Conservation (phyloP, 2,113 vertebrate genomes). For the Neomonachus schauinslandi region DNA sequence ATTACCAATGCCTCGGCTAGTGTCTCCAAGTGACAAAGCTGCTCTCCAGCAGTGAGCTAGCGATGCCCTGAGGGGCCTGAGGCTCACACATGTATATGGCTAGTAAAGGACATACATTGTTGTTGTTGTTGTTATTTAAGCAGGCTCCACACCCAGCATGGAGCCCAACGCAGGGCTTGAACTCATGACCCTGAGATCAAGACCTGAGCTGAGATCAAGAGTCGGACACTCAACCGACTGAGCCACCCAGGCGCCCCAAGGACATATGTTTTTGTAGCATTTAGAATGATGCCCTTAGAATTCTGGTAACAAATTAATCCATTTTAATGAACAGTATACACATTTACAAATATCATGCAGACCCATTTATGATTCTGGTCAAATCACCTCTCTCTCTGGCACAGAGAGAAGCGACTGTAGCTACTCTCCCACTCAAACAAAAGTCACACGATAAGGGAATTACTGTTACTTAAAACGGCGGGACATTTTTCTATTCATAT, state of each 20-base stretch:
- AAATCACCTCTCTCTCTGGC: not conserved
- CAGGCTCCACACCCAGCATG: not conserved
- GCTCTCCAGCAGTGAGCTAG: not conserved
- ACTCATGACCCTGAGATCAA: not conserved
- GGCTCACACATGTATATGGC: not conserved
- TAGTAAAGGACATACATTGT: not conserved
- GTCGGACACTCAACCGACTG: not conserved
- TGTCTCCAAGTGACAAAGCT: accelerated
- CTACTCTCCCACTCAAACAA: not conserved
- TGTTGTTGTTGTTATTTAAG: not conserved
- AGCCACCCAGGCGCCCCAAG: not conserved
- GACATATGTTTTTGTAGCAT: not conserved
- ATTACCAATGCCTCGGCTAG: not conserved
- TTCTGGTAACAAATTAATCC: not conserved
- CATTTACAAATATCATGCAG: not conserved
- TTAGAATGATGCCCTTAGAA: not conserved
- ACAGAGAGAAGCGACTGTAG: not conserved
- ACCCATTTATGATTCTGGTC: not conserved
- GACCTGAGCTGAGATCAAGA: not conserved
- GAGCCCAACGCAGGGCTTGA: not conserved
- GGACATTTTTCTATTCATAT: not conserved
- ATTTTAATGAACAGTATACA: not conserved
- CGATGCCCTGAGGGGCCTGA: not conserved
- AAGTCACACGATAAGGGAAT: not conserved
- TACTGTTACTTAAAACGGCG: not conserved